Percentiles rank a stretch among this genome's conserved stretches.
Conservation (phyloP, 2,888 invertebrate genomes). For the Minunthozetes semirufus region DNA sequence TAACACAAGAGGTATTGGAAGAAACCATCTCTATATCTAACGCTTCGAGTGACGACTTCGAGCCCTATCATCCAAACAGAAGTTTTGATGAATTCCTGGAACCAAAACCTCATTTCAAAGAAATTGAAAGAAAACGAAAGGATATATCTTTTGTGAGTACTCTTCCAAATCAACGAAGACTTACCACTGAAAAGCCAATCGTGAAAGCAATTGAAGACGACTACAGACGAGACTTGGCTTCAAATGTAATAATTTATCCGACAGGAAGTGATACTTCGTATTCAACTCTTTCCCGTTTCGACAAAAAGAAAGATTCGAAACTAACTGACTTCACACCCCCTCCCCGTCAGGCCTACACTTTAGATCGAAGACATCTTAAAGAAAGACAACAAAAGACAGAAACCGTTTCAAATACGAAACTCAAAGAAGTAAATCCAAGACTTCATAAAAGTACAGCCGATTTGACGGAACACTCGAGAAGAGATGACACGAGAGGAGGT, state of each 20-base stretch:
- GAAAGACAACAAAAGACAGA: constrained; percentile 6
- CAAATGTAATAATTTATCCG: constrained; percentile 39
- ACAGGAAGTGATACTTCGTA: constrained; percentile 34
- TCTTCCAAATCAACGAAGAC: background rate
- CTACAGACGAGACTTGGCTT: constrained; percentile 40
- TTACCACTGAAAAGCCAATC: background rate
- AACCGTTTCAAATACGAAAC: background rate
- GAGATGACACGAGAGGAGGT: constrained; percentile 39
- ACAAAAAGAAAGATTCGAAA: constrained; percentile 10
- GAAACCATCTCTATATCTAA: constrained; percentile 39
- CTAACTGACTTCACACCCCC: background rate
- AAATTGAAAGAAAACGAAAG: constrained; percentile 40
- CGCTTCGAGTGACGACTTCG: constrained; percentile 32
- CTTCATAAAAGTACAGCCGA: constrained; percentile 32
- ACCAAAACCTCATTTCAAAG: constrained; percentile 40
- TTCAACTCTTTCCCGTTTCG: constrained; percentile 29
- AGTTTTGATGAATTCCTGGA: constrained; percentile 36
- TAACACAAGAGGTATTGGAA: constrained; percentile 36
- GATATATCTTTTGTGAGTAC: constrained; percentile 41
- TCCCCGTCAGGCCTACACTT: constrained; percentile 27
- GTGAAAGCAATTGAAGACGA: constrained; percentile 39
- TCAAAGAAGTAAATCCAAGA: constrained; percentile 1
- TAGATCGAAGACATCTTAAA: constrained; percentile 26
- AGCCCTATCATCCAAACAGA: constrained; percentile 37
- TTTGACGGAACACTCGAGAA: constrained; percentile 1